These are phyloP conservation scores for Harpegnathos saltator DNA, from an alignment of 1,140 invertebrate genomes.

Conservation along the genomic window DNA sequence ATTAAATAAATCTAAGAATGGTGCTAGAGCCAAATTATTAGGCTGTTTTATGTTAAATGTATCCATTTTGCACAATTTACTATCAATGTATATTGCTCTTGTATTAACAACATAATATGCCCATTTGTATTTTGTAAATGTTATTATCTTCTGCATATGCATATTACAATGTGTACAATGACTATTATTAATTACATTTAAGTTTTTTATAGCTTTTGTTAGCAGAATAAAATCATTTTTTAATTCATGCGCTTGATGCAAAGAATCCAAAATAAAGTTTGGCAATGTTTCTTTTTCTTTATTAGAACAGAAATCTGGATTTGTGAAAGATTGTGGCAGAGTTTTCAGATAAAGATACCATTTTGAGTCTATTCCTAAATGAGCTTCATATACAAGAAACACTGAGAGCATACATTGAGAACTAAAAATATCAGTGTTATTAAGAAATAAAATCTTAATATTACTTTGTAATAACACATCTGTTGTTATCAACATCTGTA, in stretches of 20 bases:
- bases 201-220: slow-evolving; percentile 77
- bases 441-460: slow-evolving; percentile 84
- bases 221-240: slow-evolving; percentile 71
- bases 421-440: slow-evolving; percentile 76
- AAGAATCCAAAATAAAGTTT: slow-evolving; percentile 68
- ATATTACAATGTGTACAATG: slow-evolving; percentile 82
- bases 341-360: slow-evolving; percentile 87
- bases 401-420: slow-evolving; percentile 87
- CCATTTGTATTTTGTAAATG: slow-evolving; percentile 84
- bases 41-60: slow-evolving; percentile 83
- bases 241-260: slow-evolving; percentile 67
- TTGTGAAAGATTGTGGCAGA: slow-evolving; percentile 87
- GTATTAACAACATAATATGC: slow-evolving; percentile 93
- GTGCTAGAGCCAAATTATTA: slow-evolving; percentile 90
- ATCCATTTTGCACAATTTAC: slow-evolving; percentile 75
- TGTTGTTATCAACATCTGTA: slow-evolving; percentile 87
- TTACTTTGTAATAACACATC: slow-evolving; percentile 81
- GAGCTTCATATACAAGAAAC: slow-evolving; percentile 87
- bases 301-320: slow-evolving; percentile 85
- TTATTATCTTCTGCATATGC: slow-evolving; percentile 82
- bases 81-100: slow-evolving; percentile 88
- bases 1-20: slow-evolving; percentile 93
- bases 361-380: slow-evolving; percentile 82
- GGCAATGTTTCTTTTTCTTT: slow-evolving; percentile 79
- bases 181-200: slow-evolving; percentile 72